A percentile compares a stretch with the other conserved stretches of the same genome.
phyloP scores from a whole-genome alignment of 2,888 invertebrate species.

The Cantharis rustica region DNA sequence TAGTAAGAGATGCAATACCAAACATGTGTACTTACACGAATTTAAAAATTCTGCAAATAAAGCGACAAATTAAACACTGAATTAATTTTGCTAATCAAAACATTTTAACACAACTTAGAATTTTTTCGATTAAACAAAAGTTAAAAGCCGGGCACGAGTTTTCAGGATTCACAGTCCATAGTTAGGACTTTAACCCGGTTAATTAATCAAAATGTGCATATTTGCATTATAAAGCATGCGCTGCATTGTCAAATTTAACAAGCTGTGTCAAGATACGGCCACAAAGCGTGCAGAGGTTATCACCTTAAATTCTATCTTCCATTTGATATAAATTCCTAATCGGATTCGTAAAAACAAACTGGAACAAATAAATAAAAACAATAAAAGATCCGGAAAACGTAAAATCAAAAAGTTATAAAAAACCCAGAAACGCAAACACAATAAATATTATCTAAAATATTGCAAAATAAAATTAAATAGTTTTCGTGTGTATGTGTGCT shows the following conservation, averaged over 20 bases:
- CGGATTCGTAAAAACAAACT: neutral
- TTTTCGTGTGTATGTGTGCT: neutral
- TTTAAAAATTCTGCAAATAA: neutral
- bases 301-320: neutral
- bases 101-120: neutral
- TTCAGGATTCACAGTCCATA: slow-evolving; percentile 20
- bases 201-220: slow-evolving; percentile 18
- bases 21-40: neutral
- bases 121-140: slow-evolving; percentile 3
- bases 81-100: neutral
- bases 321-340: neutral
- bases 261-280: slow-evolving; percentile 8
- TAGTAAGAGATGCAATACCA: neutral
- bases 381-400: neutral
- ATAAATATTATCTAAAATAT: neutral
- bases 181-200: slow-evolving; percentile 18
- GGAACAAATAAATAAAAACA: neutral
- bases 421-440: neutral
- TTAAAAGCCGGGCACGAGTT: slow-evolving; percentile 4
- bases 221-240: slow-evolving; percentile 22
- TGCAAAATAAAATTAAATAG: neutral
- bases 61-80: neutral
- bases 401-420: neutral
- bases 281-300: slow-evolving; percentile 20
- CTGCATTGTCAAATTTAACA: slow-evolving; percentile 18